Evolutionary conservation across 2,113 vertebrate species (phyloP).

Genomic region (Oryzias woworae): DNA sequence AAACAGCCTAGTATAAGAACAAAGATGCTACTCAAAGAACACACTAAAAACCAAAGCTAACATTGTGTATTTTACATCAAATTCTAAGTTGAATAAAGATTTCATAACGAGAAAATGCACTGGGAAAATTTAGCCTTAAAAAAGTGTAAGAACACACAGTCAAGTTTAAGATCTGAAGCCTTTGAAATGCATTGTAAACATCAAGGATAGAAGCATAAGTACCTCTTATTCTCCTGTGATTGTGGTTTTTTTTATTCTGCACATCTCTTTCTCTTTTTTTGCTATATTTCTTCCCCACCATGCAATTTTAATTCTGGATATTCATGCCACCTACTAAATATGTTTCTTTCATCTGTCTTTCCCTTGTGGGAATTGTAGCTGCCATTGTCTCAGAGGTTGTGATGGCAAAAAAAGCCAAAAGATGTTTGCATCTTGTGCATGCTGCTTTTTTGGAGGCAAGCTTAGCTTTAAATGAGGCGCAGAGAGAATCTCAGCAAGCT

Average conservation of each 20-base stretch:
- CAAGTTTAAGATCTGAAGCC: not conserved
- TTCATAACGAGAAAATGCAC: no score
- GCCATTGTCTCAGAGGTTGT: conserved; percentile 1
- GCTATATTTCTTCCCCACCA: not conserved
- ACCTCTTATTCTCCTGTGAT: not conserved
- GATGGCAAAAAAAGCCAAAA: conserved; percentile 9
- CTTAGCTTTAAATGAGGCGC: conserved; percentile 17
- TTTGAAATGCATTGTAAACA: not conserved
- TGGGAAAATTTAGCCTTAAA: no score
- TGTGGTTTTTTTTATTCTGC: not conserved
- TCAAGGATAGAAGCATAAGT: not conserved
- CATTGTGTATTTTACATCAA: no score
- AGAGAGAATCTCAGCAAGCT: conserved; percentile 42
- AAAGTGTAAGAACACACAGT: not conserved
- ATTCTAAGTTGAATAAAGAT: no score
- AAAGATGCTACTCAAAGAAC: conserved; percentile 6
- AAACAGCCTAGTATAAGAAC: conserved; percentile 5
- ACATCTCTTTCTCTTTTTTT: not conserved
- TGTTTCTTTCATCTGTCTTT: not conserved
- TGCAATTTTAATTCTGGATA: not conserved
- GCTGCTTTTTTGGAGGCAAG: conserved; percentile 24
- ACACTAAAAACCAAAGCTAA: not conserved
- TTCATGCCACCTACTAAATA: not conserved
- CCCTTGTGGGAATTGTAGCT: conserved; percentile 8
- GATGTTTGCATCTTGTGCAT: conserved; percentile 23